phyloP scores from a whole-genome alignment of 1,140 invertebrate genomes.

The Zophobas atratus region DNA sequence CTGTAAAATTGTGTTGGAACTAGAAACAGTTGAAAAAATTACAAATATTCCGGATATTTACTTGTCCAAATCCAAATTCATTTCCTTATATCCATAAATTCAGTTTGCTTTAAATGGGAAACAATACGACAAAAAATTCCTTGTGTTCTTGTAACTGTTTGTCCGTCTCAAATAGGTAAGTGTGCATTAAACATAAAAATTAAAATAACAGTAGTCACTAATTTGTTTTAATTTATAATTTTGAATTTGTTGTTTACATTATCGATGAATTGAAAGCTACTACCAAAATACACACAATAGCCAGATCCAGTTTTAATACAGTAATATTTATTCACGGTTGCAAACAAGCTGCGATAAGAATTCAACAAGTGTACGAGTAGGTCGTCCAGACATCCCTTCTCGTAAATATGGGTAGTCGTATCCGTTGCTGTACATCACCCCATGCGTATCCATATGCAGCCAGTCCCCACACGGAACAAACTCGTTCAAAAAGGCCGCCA shows the following conservation, averaged over 20 bases:
- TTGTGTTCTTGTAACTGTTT: too few species aligned
- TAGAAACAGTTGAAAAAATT: too few species aligned
- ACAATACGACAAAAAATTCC: not conserved
- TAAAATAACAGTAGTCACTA: not conserved
- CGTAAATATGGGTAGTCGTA: slow-evolving; percentile 75
- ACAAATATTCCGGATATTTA: too few species aligned
- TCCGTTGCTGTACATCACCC: slow-evolving; percentile 73
- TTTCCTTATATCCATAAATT: too few species aligned
- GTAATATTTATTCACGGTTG: slow-evolving; percentile 61
- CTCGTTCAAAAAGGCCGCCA: slow-evolving; percentile 81
- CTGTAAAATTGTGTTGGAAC: too few species aligned
- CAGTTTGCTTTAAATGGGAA: not conserved
- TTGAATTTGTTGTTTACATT: slow-evolving; percentile 10
- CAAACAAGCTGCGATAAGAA: slow-evolving; percentile 74
- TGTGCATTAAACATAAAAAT: not conserved
- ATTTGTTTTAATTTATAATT: not conserved
- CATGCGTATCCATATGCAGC: slow-evolving; percentile 82
- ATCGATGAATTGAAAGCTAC: slow-evolving; percentile 15
- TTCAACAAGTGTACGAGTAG: slow-evolving; percentile 75
- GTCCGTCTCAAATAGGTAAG: too few species aligned
- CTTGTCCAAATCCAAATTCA: too few species aligned
- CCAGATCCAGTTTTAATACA: slow-evolving; percentile 22
- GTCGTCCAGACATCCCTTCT: slow-evolving; percentile 74
- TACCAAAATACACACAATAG: slow-evolving; percentile 17
- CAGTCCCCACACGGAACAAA: slow-evolving; percentile 77